Evolutionary conservation across 2,113 vertebrate species (phyloP), one percentile per base, ranked within the genome.

Genomic region (Muntiacus reevesi): DNA sequence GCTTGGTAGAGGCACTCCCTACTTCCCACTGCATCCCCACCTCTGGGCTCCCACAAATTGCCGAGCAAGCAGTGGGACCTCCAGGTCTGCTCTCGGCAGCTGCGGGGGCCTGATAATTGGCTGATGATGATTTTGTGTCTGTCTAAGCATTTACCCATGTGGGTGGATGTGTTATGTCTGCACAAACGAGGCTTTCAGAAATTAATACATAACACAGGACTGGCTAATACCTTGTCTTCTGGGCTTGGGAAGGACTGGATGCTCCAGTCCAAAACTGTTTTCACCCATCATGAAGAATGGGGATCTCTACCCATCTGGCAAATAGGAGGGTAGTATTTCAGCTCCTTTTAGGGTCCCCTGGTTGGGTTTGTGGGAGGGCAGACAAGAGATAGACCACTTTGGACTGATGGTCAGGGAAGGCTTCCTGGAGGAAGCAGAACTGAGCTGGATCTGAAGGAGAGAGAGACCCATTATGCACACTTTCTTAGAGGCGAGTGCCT

Each of bases 151-250:
- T 98, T 87, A 98, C 95, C 97, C 52, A 0, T 87, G 98, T 98
- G 98, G 98, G 98, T 96, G 98, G 98, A 98, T 95, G 85, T 98
- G 98, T 98, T 98, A 96, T 98, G 94, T 98, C 98, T 98, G 97
- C 83, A 47, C 97, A 97, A 98, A 98, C 28, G 91, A 98, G 97
- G 96, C 98, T 98, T 98, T 98, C 83, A 98, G 97, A 98, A 98
- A 98, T 98, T 62, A 98, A 98, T 95, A 89, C 82, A 12, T 96
- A 98, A 97, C 95, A 97, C 16, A 0, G 96, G 88, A 55, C 94
- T 95, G 67, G 94, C 95, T 97, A 78, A 97, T 87, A 71, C 79
- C 52, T 13, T 86, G 43, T 89, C 79, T 98, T 40, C 1, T 95
- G 85, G 30, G 54, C 50, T 71, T 84, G 74, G 91, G 87, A 89